Conservation (phyloP, 2,888 invertebrate genomes). For the Epinotia demarniana region DNA sequence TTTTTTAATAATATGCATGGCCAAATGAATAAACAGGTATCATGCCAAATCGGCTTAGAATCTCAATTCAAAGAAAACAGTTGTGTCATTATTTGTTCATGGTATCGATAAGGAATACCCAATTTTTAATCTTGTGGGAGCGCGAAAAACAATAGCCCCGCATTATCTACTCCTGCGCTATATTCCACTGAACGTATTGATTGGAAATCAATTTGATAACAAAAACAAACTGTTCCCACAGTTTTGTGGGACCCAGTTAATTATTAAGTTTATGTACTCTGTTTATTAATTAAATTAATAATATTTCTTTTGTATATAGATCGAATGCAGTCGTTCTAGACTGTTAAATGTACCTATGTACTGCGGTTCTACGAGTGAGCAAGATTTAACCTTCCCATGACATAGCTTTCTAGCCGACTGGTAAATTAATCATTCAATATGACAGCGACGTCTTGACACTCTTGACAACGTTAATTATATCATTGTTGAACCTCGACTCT, state of each 20-base stretch:
- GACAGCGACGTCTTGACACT: no score
- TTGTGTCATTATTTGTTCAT: constrained; percentile 1
- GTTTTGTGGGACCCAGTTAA: no score
- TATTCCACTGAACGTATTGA: not conserved
- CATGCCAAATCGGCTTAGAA: not conserved
- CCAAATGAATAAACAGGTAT: not conserved
- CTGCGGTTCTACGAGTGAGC: no score
- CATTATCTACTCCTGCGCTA: not conserved
- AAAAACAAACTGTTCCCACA: no score
- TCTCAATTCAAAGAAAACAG: not conserved
- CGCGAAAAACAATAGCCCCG: not conserved
- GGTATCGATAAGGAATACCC: not conserved
- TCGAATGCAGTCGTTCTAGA: no score
- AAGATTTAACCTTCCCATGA: not conserved
- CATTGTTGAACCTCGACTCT: no score
- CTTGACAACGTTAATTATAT: no score
- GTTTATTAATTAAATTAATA: no score
- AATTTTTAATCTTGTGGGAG: constrained; percentile 8
- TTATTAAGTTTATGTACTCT: no score
- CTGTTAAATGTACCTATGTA: no score
- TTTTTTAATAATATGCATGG: not conserved
- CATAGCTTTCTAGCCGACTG: not conserved
- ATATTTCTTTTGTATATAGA: not conserved
- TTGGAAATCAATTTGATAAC: not conserved
- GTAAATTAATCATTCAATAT: not conserved